These are phyloP conservation scores for Drosophila peninsularis DNA, from an alignment of 2,888 invertebrate genomes.

Conservation along the genomic window DNA sequence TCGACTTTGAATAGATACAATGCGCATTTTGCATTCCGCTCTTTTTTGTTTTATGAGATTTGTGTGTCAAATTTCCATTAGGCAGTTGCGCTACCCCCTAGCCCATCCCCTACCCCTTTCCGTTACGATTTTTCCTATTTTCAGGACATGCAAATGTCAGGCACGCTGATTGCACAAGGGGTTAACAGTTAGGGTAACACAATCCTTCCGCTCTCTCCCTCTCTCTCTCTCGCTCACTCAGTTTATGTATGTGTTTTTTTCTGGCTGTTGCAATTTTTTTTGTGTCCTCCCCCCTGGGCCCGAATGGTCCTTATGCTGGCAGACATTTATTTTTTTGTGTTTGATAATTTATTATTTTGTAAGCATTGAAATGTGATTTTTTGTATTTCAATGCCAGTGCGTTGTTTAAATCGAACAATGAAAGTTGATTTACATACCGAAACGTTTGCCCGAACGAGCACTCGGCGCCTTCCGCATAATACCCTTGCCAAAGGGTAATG, in stretches of 20 bases:
- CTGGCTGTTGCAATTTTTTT: slow-evolving; percentile 22
- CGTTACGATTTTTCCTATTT: slow-evolving; percentile 21
- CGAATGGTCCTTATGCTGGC: slow-evolving; percentile 60
- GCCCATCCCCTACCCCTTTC: slow-evolving; percentile 26
- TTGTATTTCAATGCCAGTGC: slow-evolving; percentile 49
- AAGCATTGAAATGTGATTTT: slow-evolving; percentile 82
- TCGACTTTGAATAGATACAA: slow-evolving; percentile 73
- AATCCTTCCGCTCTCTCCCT: slow-evolving; percentile 47
- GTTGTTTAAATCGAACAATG: slow-evolving; percentile 81
- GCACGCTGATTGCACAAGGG: slow-evolving; percentile 64
- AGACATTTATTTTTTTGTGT: slow-evolving; percentile 67
- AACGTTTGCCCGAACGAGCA: slow-evolving; percentile 73
- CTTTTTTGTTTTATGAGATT: slow-evolving; percentile 74
- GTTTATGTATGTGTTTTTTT: slow-evolving; percentile 6
- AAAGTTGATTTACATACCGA: slow-evolving; percentile 85
- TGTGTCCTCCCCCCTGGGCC: slow-evolving; percentile 10
- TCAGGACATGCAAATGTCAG: slow-evolving; percentile 75
- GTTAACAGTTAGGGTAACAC: slow-evolving; percentile 73
- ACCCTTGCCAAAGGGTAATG: background rate
- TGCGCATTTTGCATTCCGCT: slow-evolving; percentile 70
- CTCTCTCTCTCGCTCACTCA: background rate
- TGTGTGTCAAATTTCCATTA: slow-evolving; percentile 83
- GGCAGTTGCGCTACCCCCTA: slow-evolving; percentile 69
- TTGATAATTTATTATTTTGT: slow-evolving; percentile 85
- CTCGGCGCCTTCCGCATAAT: slow-evolving; percentile 39